Conservation (phyloP, 1,140 invertebrate species). For the Plectrocnemia conspersa region DNA sequence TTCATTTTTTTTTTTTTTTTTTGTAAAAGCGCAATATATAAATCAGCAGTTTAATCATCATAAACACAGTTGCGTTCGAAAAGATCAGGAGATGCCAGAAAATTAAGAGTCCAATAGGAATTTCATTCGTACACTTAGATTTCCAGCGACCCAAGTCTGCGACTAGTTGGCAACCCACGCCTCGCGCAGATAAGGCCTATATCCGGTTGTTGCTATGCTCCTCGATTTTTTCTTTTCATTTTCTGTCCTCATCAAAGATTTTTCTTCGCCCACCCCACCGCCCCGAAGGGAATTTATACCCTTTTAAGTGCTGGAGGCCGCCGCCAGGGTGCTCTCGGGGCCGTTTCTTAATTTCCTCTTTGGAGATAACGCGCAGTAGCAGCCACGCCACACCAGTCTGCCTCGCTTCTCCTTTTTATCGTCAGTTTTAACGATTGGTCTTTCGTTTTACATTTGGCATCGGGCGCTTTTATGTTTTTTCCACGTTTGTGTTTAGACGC, state of each 20-base stretch:
- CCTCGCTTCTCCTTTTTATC: slow-evolving; percentile 30
- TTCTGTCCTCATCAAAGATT: slow-evolving; percentile 31
- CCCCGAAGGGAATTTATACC: slow-evolving; percentile 33
- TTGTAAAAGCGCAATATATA: too few species aligned
- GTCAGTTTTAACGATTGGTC: slow-evolving; percentile 35
- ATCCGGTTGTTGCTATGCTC: slow-evolving; percentile 30
- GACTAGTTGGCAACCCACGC: not conserved
- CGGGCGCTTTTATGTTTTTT: slow-evolving; percentile 4
- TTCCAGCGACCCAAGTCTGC: too few species aligned
- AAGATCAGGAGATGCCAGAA: too few species aligned
- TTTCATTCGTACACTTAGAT: too few species aligned
- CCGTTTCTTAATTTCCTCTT: slow-evolving; percentile 33
- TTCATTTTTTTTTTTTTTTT: too few species aligned
- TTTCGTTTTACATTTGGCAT: slow-evolving; percentile 30
- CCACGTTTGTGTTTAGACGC: not conserved
- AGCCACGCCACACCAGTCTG: slow-evolving; percentile 24
- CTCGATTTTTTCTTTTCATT: slow-evolving; percentile 22
- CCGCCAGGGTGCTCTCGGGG: too few species aligned
- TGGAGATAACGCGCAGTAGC: slow-evolving; percentile 29
- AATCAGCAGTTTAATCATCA: too few species aligned
- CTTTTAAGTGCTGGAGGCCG: slow-evolving; percentile 30
- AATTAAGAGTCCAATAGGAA: too few species aligned
- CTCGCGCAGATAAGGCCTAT: slow-evolving; percentile 30
- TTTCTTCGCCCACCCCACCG: slow-evolving; percentile 11
- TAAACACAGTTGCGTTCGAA: too few species aligned